A percentile compares a stretch with the other conserved stretches of the same genome.
These are phyloP conservation scores for Polyploca ridens DNA, from an alignment of 2,888 invertebrate genomes.

Conservation along the genomic window DNA sequence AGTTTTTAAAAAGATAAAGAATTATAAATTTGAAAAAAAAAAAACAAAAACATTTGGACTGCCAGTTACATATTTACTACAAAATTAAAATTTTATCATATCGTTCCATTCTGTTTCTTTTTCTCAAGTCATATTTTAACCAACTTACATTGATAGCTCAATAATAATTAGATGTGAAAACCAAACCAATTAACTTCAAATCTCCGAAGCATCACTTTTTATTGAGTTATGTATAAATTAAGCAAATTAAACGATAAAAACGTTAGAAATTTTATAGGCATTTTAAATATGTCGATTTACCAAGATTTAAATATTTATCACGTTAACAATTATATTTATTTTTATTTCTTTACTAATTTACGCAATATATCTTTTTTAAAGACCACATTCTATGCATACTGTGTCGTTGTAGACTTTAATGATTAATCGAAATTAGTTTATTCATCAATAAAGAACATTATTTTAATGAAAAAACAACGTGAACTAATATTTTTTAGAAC, in stretches of 20 bases:
- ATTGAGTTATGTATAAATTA: conserved; percentile 12
- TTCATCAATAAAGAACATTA: background rate
- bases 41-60: too few relatives aligned
- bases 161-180: background rate
- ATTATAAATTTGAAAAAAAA: too few relatives aligned
- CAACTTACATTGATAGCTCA: conserved; percentile 13
- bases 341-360: conserved; percentile 5
- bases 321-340: conserved; percentile 7
- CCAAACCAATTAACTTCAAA: background rate
- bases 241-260: conserved; percentile 19
- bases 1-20: too few relatives aligned
- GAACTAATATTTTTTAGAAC: background rate
- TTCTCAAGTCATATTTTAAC: background rate
- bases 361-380: background rate
- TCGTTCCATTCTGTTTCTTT: conserved; percentile 12
- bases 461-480: background rate
- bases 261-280: background rate
- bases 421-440: conserved; percentile 1
- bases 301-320: background rate
- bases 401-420: background rate
- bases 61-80: too few relatives aligned
- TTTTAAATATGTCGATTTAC: background rate
- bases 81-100: background rate
- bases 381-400: background rate
- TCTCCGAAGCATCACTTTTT: background rate